phyloP scores from a whole-genome alignment of 2,888 invertebrate genomes.

The Blastobasis lacticolella region DNA sequence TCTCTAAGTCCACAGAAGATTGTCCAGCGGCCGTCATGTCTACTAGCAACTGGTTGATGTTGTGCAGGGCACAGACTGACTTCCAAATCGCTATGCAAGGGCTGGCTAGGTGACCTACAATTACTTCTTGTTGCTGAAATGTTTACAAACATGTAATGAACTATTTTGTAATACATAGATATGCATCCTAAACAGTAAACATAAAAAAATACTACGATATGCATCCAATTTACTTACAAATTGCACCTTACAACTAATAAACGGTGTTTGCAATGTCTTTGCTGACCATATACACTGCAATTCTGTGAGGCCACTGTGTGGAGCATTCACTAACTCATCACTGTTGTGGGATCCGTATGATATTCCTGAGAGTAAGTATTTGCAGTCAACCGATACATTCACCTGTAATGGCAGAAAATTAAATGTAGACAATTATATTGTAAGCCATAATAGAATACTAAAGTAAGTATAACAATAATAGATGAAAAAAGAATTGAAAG shows the following conservation, averaged over 20 bases:
- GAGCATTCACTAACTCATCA: slow-evolving; percentile 58
- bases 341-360: slow-evolving; percentile 44
- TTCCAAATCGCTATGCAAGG: slow-evolving; percentile 63
- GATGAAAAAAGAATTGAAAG: too few species aligned
- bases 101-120: slow-evolving; percentile 58
- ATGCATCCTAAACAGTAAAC: too few species aligned
- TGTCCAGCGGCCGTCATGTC: slow-evolving; percentile 62
- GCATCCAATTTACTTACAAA: slow-evolving; percentile 41
- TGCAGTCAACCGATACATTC: slow-evolving; percentile 45
- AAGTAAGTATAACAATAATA: too few species aligned
- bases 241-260: slow-evolving; percentile 59
- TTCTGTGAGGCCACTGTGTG: slow-evolving; percentile 54
- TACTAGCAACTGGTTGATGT: slow-evolving; percentile 59
- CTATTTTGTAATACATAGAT: too few species aligned
- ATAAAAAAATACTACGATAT: too few species aligned
- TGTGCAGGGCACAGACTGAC: slow-evolving; percentile 58
- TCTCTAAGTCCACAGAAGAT: slow-evolving; percentile 44
- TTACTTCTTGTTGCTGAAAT: slow-evolving; percentile 61
- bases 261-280: slow-evolving; percentile 51
- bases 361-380: slow-evolving; percentile 49
- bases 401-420: slow-evolving; percentile 32
- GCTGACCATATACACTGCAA: slow-evolving; percentile 54
- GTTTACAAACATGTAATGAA: too few species aligned
- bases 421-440: too few species aligned
- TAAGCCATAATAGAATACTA: too few species aligned